Conservation (phyloP, 1,140 invertebrate genomes). For the Trichonephila clavipes region DNA sequence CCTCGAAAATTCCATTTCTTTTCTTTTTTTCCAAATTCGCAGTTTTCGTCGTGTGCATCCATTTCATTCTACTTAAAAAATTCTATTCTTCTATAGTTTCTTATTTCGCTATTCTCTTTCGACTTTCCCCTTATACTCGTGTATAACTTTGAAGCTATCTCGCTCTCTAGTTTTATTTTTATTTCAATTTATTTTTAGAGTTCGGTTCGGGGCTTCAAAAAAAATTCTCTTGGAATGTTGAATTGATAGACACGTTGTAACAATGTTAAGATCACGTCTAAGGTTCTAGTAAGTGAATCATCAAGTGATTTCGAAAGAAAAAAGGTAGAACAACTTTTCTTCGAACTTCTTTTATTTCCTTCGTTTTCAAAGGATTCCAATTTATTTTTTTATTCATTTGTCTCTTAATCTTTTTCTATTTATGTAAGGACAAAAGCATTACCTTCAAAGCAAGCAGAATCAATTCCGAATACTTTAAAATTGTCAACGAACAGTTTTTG, state of each 20-base stretch:
- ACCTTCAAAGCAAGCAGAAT: neutral
- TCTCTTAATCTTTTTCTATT: neutral
- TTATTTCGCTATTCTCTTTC: neutral
- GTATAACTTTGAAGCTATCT: neutral
- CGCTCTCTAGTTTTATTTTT: neutral
- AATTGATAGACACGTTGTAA: neutral
- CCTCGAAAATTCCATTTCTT: no score
- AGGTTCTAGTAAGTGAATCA: conserved; percentile 17
- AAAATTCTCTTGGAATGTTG: conserved; percentile 17
- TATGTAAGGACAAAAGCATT: neutral
- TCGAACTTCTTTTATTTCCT: neutral
- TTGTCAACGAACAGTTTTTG: no score
- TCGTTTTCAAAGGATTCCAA: neutral
- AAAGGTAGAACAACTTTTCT: neutral
- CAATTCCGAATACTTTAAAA: neutral
- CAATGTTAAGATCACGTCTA: conserved; percentile 6
- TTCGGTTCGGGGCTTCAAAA: neutral
- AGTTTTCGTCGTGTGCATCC: no score
- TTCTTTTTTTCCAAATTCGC: no score
- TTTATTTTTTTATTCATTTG: no score
- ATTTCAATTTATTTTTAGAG: neutral
- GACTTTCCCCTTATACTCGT: neutral
- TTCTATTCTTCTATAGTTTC: neutral
- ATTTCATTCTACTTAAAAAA: neutral
- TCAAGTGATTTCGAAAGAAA: conserved; percentile 41